phyloP scores from a whole-genome alignment of 1,140 invertebrate species.

The Dendrolimus kikuchii region DNA sequence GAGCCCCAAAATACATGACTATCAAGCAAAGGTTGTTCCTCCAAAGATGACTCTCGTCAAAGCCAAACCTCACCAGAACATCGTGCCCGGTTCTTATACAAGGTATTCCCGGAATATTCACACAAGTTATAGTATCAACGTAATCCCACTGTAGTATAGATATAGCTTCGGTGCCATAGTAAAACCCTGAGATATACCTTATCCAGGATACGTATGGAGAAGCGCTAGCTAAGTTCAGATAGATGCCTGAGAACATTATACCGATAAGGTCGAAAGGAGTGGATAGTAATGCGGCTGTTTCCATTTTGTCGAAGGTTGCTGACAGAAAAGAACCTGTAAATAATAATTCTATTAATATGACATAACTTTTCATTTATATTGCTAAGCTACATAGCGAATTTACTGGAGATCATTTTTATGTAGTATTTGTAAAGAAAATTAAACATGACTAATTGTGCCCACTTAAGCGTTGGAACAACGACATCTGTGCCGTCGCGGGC shows the following conservation, averaged over 20 bases:
- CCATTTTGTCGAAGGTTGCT: conserved; percentile 74
- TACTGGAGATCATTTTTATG: no score
- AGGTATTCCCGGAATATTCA: conserved; percentile 25
- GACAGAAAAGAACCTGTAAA: conserved; percentile 73
- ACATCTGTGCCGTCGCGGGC: no score
- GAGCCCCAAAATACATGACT: conserved; percentile 35
- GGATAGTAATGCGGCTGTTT: conserved; percentile 70
- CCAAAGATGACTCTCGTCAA: conserved; percentile 36
- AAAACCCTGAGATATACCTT: conserved; percentile 77
- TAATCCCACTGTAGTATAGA: conserved; percentile 76
- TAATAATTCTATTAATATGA: neutral
- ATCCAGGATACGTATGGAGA: conserved; percentile 50
- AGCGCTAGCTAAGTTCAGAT: conserved; percentile 70
- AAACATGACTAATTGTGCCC: no score
- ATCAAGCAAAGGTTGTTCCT: conserved; percentile 42
- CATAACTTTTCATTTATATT: no score
- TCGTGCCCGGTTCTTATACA: conserved; percentile 46
- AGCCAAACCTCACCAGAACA: conserved; percentile 50
- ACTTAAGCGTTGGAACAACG: no score
- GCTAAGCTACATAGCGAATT: no score
- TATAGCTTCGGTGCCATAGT: conserved; percentile 76
- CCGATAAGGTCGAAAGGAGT: conserved; percentile 75
- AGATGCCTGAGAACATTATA: conserved; percentile 74
- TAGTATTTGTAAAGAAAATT: no score
- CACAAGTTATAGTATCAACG: conserved; percentile 69